Evolutionary conservation across 2,113 vertebrate species (phyloP), one percentile per base, ranked within the genome.

Genomic region (Zootoca vivipara): DNA sequence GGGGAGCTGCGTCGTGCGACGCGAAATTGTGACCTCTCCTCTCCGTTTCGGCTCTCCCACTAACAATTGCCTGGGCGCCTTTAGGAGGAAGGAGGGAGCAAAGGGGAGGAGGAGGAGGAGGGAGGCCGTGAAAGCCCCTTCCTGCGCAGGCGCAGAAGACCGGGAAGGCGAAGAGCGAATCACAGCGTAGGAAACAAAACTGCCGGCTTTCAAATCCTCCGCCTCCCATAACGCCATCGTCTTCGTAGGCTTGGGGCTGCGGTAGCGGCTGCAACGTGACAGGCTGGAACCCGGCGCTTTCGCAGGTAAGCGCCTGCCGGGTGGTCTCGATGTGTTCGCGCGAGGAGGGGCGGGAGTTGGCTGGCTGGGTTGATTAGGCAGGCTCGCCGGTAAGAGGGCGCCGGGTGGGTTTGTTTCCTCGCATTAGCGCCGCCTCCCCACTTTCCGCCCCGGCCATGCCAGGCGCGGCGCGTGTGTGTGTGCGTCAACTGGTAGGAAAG

Each of bases 191-290:
- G 75, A 90, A 96, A 93, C 93, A 93, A 92, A 97, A 96, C 97
- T 95, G 96, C 96, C 96, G 96, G 95, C 94, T 96, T 97, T 97
- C 96, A 97, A 97, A 96, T 97, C 95, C 94, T 94, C 94, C 94
- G 92, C 96, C 96, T 95, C 93, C 92, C 15, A 40, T 8, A 0
- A 86, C 91, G 95, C 95, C 96, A 93, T 93, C 94, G 93, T 92
- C 91, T 89, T 95, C 88, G 70, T 64, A 87, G 9, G 87, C 84
- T 52, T 16, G 82, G 67, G 26, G 85, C 18, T 73, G 87, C 87
- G 42, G 77, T 52, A 80, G n/a, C 16, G 12, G n/a, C 65, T 46
- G 46, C 77, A 70, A 85, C 77, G 86, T 89, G 93, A 80, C 75
- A 56, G 70, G 75, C 30, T 79, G 0, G 42, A 22, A 64, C 2